These are phyloP conservation scores for Epiblema foenella DNA, from an alignment of 2,888 invertebrate species.

Conservation along the genomic window DNA sequence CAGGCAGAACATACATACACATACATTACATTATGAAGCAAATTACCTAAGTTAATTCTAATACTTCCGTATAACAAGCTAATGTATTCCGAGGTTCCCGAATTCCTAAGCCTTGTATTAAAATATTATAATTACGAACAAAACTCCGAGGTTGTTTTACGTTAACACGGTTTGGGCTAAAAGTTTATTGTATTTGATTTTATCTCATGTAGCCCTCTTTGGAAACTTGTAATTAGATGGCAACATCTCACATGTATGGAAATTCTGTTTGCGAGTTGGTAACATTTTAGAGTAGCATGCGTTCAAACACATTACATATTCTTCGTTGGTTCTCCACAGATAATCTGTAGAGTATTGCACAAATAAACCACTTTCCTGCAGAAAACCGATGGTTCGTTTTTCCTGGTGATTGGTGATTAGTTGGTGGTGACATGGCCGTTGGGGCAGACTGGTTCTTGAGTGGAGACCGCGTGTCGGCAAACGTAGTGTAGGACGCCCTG, in stretches of 20 bases:
- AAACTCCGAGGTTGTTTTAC: slow-evolving; percentile 12
- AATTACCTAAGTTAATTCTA: not conserved
- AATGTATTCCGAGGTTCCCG: slow-evolving; percentile 37
- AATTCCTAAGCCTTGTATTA: slow-evolving; percentile 41
- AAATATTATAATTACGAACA: slow-evolving; percentile 41
- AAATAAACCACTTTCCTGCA: too few species aligned
- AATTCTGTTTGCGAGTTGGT: not conserved
- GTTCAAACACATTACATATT: not conserved
- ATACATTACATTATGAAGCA: not conserved
- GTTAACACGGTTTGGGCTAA: slow-evolving; percentile 29
- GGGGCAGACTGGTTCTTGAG: too few species aligned
- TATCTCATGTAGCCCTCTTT: slow-evolving; percentile 35
- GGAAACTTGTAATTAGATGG: slow-evolving; percentile 32
- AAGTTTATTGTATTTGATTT: slow-evolving; percentile 41
- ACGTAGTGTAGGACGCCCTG: too few species aligned
- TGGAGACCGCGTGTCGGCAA: too few species aligned
- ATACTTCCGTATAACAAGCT: slow-evolving; percentile 8
- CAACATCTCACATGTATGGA: slow-evolving; percentile 23
- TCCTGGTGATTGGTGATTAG: too few species aligned
- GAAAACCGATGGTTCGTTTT: too few species aligned
- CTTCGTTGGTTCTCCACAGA: too few species aligned
- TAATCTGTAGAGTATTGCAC: too few species aligned
- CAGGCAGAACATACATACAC: slow-evolving; percentile 12
- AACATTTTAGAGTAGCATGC: slow-evolving; percentile 1
- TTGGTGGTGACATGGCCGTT: too few species aligned